A percentile compares a stretch with the other conserved stretches of the same genome.
phyloP scores from a whole-genome alignment of 1,140 invertebrate genomes.

The Lordiphosa collinella region DNA sequence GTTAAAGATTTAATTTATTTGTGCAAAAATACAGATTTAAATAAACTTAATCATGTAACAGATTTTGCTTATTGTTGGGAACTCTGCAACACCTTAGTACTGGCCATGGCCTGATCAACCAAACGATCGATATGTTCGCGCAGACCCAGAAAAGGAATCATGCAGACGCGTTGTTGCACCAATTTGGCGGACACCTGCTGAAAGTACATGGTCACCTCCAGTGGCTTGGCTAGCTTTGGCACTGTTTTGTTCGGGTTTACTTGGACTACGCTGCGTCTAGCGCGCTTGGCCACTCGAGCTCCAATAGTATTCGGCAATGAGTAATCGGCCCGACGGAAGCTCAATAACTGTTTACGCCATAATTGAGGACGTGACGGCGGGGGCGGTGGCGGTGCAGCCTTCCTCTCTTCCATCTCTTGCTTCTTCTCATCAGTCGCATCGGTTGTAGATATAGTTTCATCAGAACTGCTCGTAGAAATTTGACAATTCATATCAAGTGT shows the following conservation, averaged over 20 bases:
- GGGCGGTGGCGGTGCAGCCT: not conserved
- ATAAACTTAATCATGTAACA: no score
- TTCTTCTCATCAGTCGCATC: not conserved
- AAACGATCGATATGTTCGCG: constrained; percentile 15
- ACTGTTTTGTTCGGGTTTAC: no score
- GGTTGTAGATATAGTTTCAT: not conserved
- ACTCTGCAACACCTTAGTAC: no score
- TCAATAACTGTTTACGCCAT: not conserved
- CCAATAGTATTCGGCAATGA: constrained; percentile 2
- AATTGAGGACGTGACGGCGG: not conserved
- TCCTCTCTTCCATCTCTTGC: not conserved
- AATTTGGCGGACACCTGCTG: constrained; percentile 3
- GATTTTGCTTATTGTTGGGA: no score
- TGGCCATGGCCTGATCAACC: constrained; percentile 6
- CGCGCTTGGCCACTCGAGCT: constrained; percentile 23
- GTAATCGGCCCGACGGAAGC: not conserved
- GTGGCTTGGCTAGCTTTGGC: not conserved
- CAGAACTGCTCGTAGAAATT: not conserved
- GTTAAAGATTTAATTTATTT: no score
- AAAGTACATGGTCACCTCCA: constrained; percentile 3
- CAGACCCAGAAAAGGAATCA: not conserved
- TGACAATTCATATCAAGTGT: not conserved
- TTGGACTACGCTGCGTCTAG: not conserved
- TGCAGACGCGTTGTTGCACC: constrained; percentile 13
- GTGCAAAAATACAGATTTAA: no score